Conservation (phyloP, 2,888 invertebrate genomes). For the Xanthostigma xanthostigma region DNA sequence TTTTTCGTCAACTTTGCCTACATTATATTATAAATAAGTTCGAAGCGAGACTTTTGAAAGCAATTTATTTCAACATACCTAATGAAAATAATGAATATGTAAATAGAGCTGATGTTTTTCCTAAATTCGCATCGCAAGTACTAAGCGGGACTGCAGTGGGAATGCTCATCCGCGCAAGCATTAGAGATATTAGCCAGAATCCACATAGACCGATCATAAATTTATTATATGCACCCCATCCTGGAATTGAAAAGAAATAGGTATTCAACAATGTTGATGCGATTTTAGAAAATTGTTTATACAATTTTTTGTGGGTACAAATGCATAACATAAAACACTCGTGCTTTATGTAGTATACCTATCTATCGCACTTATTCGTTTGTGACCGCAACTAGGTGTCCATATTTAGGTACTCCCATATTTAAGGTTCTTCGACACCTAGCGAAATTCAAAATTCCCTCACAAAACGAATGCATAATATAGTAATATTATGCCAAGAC, state of each 20-base stretch:
- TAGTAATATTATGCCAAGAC: too few relatives aligned
- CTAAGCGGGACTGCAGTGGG: slow-evolving; percentile 22
- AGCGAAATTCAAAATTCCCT: too few relatives aligned
- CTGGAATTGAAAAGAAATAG: slow-evolving; percentile 14
- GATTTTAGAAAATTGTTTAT: too few relatives aligned
- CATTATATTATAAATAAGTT: not conserved
- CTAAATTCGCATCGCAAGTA: slow-evolving; percentile 17
- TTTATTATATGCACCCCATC: slow-evolving; percentile 25
- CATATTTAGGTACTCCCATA: too few relatives aligned
- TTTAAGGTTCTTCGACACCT: too few relatives aligned
- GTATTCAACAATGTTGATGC: too few relatives aligned
- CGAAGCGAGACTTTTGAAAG: not conserved
- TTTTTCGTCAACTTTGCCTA: not conserved
- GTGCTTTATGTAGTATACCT: too few relatives aligned
- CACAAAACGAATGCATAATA: too few relatives aligned
- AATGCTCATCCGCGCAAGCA: slow-evolving; percentile 17
- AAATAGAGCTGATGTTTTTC: not conserved
- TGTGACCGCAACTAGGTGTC: too few relatives aligned
- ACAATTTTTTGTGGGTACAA: too few relatives aligned
- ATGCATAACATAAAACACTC: too few relatives aligned
- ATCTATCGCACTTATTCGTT: too few relatives aligned
- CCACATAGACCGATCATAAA: slow-evolving; percentile 21
- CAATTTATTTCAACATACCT: not conserved
- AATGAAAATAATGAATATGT: slow-evolving; percentile 3
- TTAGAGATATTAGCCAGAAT: slow-evolving; percentile 18